Evolutionary conservation across 2,797 vertebrate species (phyloP), one percentile per base, ranked within the genome.

Genomic region (Labeo calbasu): DNA sequence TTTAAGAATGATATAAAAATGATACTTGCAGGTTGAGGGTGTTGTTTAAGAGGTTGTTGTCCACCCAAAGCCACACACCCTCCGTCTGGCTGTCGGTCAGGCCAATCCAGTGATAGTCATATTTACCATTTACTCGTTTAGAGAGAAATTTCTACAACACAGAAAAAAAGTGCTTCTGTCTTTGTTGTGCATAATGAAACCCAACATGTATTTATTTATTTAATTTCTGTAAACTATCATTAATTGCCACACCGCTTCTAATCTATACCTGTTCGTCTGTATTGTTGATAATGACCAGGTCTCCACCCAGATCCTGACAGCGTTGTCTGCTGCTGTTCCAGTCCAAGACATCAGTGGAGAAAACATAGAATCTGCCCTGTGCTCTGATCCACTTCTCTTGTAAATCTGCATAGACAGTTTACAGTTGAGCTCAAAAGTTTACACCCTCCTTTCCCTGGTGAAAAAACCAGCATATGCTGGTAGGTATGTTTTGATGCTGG

Each of bases 291-390:
- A 88, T 72, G 25, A 68, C 75, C 61, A 88, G 76, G 21, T 86
- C 87, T 86, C 87, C 87, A 5, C 82, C 82, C 40, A 88, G 77
- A 65, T 76, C 70, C 23, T 77, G 82, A 71, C 82, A 86, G 36
- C 57, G 70, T 25, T 51, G 8, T 48, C 79, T 79, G 69, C 87
- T 88, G 36, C 46, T 55, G 28, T 12, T 57, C 85, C 87, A 88
- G 76, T 40, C 65, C 61, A 43, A 48, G 32, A n/a, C 1, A 28
- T 82, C 82, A 19, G 17, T 5, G 17, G 85, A 82, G 21, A 86
- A 86, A 32, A 86, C 43, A 57, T 84, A 88, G 53, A 82, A 25
- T 65, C 50, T 82, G 57, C 73, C 69, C 53, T 75, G 63, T 70
- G 63, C 28, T 25, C 32, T 28, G 46, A 79, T 15, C 46, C 66